Evolutionary conservation across 2,113 vertebrate species (phyloP).

Genomic region (Sula dactylatra): DNA sequence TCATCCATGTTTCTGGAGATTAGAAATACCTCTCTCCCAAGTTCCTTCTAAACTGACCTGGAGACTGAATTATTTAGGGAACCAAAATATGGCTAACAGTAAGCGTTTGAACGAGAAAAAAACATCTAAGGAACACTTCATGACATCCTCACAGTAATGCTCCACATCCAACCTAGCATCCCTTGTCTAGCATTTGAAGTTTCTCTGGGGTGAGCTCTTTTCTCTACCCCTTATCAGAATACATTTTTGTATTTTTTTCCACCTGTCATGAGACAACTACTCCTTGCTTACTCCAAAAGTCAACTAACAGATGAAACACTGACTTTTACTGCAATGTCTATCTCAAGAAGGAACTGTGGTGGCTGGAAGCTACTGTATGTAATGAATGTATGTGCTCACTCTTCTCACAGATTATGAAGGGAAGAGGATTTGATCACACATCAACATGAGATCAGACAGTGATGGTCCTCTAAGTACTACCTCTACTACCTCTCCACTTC

Average conservation of each 20-base stretch:
- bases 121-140: background rate
- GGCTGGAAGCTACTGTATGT: background rate
- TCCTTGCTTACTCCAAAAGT: background rate
- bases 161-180: background rate
- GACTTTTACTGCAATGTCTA: background rate
- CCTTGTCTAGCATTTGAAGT: background rate
- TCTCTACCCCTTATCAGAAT: background rate
- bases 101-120: background rate
- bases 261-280: background rate
- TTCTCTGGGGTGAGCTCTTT: background rate
- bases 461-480: background rate
- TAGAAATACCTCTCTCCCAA: background rate
- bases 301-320: background rate
- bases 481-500: background rate
- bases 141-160: background rate
- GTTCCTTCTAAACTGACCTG: background rate
- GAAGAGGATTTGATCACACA: background rate
- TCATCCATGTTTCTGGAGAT: background rate
- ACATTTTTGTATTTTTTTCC: background rate
- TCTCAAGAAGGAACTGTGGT: background rate
- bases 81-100: background rate
- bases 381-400: background rate
- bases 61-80: background rate
- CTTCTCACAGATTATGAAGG: background rate
- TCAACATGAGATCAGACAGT: background rate